Percentiles rank a stretch among this genome's conserved stretches.
Evolutionary conservation across 2,888 invertebrate genomes (phyloP).

Genomic region (Iselma pallidipennis): DNA sequence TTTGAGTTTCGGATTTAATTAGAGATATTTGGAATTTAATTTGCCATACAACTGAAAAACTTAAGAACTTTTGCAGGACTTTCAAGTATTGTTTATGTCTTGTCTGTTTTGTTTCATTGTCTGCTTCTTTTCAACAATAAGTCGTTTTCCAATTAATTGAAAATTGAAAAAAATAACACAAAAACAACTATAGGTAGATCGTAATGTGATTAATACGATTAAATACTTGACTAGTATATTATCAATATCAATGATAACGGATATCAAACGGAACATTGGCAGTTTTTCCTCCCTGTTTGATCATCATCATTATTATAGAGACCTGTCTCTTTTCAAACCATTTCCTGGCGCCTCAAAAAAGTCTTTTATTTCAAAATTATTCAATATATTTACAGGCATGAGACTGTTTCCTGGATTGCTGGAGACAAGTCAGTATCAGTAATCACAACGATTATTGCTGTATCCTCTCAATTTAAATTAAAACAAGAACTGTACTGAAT

Average conservation of each 20-base stretch:
- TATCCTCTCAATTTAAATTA: neutral
- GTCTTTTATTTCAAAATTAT: neutral
- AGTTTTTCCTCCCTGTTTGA: too few relatives aligned
- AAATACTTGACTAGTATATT: neutral
- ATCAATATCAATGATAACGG: too few relatives aligned
- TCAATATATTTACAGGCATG: neutral
- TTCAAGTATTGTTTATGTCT: conserved; percentile 29
- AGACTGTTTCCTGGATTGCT: neutral
- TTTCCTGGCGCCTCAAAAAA: neutral
- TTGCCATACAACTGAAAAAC: conserved; percentile 22
- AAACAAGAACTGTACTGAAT: too few relatives aligned
- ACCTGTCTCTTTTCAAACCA: neutral
- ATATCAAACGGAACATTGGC: neutral
- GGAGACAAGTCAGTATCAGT: neutral
- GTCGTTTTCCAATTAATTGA: neutral
- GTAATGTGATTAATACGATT: too few relatives aligned
- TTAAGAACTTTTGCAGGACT: conserved; percentile 23
- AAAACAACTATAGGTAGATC: neutral
- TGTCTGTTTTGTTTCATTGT: conserved; percentile 21
- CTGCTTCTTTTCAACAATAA: neutral
- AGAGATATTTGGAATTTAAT: conserved; percentile 43
- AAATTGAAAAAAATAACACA: neutral
- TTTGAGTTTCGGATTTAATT: conserved; percentile 41
- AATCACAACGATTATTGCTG: neutral
- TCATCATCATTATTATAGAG: neutral